Evolutionary conservation across 2,113 vertebrate species (phyloP).

Genomic region (Saimiri boliviensis): DNA sequence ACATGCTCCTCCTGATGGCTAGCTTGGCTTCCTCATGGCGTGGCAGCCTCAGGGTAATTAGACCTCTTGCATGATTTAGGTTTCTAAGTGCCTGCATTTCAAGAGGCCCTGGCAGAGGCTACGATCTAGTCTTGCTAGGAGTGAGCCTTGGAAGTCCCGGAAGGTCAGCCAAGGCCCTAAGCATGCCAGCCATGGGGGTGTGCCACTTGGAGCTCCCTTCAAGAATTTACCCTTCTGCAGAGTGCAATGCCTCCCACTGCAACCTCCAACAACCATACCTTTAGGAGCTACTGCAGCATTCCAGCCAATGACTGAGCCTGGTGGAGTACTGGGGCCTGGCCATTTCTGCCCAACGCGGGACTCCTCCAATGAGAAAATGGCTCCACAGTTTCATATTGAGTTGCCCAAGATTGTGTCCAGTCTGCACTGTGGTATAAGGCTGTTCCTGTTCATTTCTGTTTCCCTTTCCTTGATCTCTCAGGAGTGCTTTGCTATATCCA

Average conservation of each 20-base stretch:
- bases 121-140: not conserved
- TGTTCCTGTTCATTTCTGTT: not conserved
- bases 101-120: not conserved
- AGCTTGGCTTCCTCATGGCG: not conserved
- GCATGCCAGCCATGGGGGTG: fast-evolving
- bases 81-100: not conserved
- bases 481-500: not conserved
- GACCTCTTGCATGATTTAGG: not conserved
- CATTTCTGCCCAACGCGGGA: not conserved
- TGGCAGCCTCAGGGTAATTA: not conserved
- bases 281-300: not conserved
- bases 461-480: not conserved
- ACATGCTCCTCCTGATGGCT: fast-evolving
- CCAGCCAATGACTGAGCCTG: not conserved
- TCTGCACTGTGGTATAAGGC: no score
- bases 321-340: not conserved
- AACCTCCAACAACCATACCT: not conserved
- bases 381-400: not conserved
- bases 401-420: not conserved
- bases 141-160: not conserved
- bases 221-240: not conserved
- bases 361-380: not conserved
- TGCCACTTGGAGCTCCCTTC: no score
- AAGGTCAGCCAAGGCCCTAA: not conserved
- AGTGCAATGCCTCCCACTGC: no score